These are phyloP conservation scores for Biston betularia DNA, from an alignment of 2,888 invertebrate genomes.

Conservation along the genomic window DNA sequence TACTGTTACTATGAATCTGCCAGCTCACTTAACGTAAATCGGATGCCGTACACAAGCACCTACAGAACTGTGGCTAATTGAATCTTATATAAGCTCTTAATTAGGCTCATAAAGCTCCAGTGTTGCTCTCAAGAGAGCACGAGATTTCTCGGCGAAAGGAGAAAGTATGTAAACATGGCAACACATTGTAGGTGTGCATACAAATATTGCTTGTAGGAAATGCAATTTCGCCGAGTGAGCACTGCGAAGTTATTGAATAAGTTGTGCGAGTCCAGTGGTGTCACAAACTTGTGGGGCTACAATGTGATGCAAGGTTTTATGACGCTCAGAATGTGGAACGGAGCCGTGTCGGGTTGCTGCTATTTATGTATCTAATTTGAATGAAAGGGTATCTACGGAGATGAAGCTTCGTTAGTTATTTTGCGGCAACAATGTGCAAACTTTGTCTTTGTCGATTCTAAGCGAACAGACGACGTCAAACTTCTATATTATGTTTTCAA, in stretches of 20 bases:
- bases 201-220: slow-evolving; percentile 28
- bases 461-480: neutral
- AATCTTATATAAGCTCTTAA: slow-evolving; percentile 60
- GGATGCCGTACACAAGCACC: slow-evolving; percentile 6
- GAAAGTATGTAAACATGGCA: slow-evolving; percentile 31
- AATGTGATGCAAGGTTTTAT: slow-evolving; percentile 29
- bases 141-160: slow-evolving; percentile 42
- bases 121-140: slow-evolving; percentile 54
- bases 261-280: slow-evolving; percentile 31
- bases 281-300: slow-evolving; percentile 27
- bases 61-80: slow-evolving; percentile 49
- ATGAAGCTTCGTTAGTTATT: slow-evolving; percentile 10
- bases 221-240: slow-evolving; percentile 39
- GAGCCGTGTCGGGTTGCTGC: slow-evolving; percentile 15
- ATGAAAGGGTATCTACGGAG: slow-evolving; percentile 7
- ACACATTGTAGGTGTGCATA: slow-evolving; percentile 27
- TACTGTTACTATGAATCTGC: neutral
- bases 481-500: neutral
- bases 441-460: slow-evolving; percentile 1
- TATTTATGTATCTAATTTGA: slow-evolving; percentile 24
- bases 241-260: slow-evolving; percentile 40
- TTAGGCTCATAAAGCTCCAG: slow-evolving; percentile 56
- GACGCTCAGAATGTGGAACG: slow-evolving; percentile 6
- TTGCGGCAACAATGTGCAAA: slow-evolving; percentile 10
- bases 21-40: slow-evolving; percentile 9